phyloP scores from a whole-genome alignment of 2,888 invertebrate genomes.

The Vandiemenella viatica region DNA sequence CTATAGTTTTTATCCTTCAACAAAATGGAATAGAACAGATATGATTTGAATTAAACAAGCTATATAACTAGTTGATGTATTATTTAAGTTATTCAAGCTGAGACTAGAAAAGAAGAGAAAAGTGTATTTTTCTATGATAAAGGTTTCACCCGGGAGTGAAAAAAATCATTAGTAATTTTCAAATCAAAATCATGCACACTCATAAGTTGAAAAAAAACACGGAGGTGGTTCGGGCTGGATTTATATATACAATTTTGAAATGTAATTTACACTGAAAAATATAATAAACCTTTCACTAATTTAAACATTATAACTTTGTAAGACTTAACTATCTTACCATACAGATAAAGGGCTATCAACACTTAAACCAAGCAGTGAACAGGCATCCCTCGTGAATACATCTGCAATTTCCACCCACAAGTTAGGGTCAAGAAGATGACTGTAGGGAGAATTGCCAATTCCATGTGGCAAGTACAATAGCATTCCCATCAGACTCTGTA shows the following conservation, averaged over 20 bases:
- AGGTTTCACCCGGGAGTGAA: no score
- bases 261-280: no score
- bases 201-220: neutral
- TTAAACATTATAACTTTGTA: slow-evolving; percentile 1
- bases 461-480: slow-evolving; percentile 63
- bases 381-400: slow-evolving; percentile 83
- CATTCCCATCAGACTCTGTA: slow-evolving; percentile 76
- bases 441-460: slow-evolving; percentile 65
- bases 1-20: no score
- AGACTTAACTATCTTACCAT: slow-evolving; percentile 35
- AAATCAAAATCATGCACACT: neutral
- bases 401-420: slow-evolving; percentile 79
- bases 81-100: no score
- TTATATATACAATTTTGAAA: no score
- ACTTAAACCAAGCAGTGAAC: slow-evolving; percentile 75
- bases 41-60: no score
- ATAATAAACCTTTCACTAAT: neutral
- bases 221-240: no score
- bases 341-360: slow-evolving; percentile 82
- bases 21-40: no score
- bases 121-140: no score
- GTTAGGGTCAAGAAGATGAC: slow-evolving; percentile 53
- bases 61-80: no score
- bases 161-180: no score
- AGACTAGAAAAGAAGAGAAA: no score